phyloP scores from a whole-genome alignment of 2,113 vertebrate genomes.

The Nycticryphes semicollaris region DNA sequence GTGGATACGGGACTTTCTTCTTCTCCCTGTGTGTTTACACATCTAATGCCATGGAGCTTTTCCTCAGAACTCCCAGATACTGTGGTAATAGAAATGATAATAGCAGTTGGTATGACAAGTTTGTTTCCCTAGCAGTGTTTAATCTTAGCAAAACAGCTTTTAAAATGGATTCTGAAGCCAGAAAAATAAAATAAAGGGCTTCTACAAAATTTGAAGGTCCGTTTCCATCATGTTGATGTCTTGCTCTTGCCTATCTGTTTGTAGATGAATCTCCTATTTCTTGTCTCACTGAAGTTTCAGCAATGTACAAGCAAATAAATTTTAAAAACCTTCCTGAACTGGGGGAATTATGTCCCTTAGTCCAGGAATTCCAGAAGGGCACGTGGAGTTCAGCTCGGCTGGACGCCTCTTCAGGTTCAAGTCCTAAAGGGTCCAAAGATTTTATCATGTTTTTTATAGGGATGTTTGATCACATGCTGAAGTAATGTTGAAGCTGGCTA shows the following conservation, averaged over 20 bases:
- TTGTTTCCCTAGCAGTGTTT: constrained; percentile 11
- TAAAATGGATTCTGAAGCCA: neutral
- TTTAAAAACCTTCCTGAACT: neutral
- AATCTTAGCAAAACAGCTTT: constrained; percentile 30
- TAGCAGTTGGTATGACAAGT: constrained; percentile 3
- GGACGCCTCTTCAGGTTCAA: neutral
- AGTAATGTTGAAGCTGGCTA: constrained; percentile 33
- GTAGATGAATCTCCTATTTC: neutral
- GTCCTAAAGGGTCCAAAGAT: neutral
- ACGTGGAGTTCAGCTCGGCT: neutral
- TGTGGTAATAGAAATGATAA: neutral
- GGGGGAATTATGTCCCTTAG: constrained; percentile 1
- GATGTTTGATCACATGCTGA: constrained; percentile 13
- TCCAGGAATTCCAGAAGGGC: constrained; percentile 26
- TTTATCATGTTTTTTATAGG: constrained; percentile 18
- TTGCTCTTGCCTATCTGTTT: neutral
- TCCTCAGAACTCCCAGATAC: neutral
- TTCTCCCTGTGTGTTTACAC: neutral
- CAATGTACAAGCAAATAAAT: constrained; percentile 12
- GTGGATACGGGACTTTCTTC: neutral
- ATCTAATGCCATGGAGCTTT: neutral
- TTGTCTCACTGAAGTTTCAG: neutral
- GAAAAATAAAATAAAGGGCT: neutral
- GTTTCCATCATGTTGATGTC: neutral
- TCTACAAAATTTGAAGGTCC: neutral